Evolutionary conservation across 2,797 vertebrate genomes (phyloP).

Genomic region (Monodelphis domestica): DNA sequence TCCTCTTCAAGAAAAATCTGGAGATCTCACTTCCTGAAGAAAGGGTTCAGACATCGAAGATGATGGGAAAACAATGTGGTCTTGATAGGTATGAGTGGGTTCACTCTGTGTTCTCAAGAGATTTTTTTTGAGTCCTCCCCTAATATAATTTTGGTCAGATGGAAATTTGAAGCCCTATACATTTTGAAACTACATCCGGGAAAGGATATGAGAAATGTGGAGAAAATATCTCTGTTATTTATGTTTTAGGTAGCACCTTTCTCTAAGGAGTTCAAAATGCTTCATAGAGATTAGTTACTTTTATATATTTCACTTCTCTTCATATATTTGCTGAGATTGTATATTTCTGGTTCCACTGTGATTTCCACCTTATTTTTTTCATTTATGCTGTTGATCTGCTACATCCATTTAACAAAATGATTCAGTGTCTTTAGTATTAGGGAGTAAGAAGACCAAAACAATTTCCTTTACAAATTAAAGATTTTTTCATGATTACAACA

Average conservation of each 20-base stretch:
- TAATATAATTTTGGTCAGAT: constrained; percentile 46
- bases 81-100: not conserved
- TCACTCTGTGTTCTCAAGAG: not conserved
- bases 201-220: constrained; percentile 40
- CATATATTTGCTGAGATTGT: not conserved
- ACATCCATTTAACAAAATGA: constrained; percentile 62
- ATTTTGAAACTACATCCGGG: constrained; percentile 12
- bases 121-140: constrained; percentile 24
- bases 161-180: constrained; percentile 49
- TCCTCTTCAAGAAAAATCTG: constrained; percentile 45
- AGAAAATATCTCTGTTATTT: constrained; percentile 52
- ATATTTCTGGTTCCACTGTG: constrained; percentile 50
- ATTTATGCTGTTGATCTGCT: constrained; percentile 46
- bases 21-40: constrained; percentile 5
- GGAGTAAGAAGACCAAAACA: constrained; percentile 21
- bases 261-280: constrained; percentile 13
- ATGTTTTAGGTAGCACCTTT: constrained; percentile 54
- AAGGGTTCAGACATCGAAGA: constrained; percentile 11
- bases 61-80: constrained; percentile 42
- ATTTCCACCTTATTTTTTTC: constrained; percentile 6
- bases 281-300: not conserved
- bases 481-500: constrained; percentile 30
- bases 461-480: constrained; percentile 49
- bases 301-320: constrained; percentile 50
- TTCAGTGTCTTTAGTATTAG: constrained; percentile 58